These are phyloP conservation scores for Ruditapes philippinarum DNA, from an alignment of 1,140 invertebrate species.

Conservation along the genomic window DNA sequence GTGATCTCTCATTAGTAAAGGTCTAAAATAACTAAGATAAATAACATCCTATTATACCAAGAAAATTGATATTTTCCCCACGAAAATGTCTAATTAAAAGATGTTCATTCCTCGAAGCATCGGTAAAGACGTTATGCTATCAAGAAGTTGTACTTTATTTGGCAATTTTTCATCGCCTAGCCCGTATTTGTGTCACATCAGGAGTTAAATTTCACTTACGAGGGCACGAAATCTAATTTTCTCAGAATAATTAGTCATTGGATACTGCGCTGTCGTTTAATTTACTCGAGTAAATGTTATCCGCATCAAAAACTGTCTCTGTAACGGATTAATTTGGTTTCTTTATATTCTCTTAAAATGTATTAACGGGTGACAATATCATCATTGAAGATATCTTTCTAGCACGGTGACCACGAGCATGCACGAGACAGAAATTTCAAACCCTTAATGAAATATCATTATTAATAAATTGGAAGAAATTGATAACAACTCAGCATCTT, in stretches of 20 bases:
- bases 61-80: constrained; percentile 39
- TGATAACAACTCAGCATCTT: constrained; percentile 6
- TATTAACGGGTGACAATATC: constrained; percentile 36
- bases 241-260: constrained; percentile 49
- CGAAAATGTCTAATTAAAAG: constrained; percentile 40
- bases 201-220: constrained; percentile 45
- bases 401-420: not conserved
- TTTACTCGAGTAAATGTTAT: constrained; percentile 48
- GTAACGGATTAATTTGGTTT: constrained; percentile 40
- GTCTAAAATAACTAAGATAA: constrained; percentile 26
- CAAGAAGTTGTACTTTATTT: constrained; percentile 44
- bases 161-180: constrained; percentile 50
- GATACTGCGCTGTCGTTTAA: constrained; percentile 37
- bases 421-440: constrained; percentile 1
- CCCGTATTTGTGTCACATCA: constrained; percentile 44
- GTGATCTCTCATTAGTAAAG: constrained; percentile 37
- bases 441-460: constrained; percentile 27
- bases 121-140: constrained; percentile 20
- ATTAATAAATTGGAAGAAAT: constrained; percentile 49
- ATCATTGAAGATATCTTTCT: not conserved
- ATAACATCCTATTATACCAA: constrained; percentile 14
- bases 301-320: constrained; percentile 28
- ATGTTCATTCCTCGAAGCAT: constrained; percentile 10
- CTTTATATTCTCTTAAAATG: constrained; percentile 41
- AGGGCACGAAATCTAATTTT: constrained; percentile 47